phyloP scores from a whole-genome alignment of 2,113 vertebrate genomes.

The Madoqua kirkii region DNA sequence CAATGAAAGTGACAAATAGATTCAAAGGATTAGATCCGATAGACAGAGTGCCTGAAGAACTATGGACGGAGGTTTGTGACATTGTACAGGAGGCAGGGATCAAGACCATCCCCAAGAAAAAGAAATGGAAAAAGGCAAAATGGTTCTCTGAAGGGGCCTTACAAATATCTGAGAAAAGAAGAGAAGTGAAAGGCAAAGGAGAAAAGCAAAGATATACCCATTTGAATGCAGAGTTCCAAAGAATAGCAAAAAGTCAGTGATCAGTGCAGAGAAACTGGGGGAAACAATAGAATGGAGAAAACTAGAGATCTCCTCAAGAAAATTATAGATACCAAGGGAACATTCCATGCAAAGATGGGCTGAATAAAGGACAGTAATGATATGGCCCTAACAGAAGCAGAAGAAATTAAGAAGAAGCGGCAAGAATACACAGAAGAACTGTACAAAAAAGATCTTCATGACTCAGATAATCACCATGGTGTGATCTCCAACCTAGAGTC shows the following conservation, averaged over 20 bases:
- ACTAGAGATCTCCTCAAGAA: background rate
- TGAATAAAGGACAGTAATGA: background rate
- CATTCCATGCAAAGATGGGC: background rate
- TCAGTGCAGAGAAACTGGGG: background rate
- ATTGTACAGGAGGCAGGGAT: background rate
- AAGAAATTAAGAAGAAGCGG: background rate
- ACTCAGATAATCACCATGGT: background rate
- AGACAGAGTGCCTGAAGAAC: too few species aligned
- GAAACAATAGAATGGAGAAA: background rate
- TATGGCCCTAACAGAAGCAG: background rate
- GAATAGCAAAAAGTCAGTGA: background rate
- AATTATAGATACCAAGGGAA: background rate
- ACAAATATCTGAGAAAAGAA: background rate
- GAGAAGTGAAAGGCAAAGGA: background rate
- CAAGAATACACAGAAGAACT: background rate
- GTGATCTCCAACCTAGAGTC: background rate
- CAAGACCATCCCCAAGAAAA: background rate
- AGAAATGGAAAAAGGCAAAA: background rate
- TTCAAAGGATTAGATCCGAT: too few species aligned
- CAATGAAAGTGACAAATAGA: background rate
- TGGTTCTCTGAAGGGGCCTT: background rate
- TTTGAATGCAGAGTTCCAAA: background rate
- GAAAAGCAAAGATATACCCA: background rate
- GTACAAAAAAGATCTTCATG: background rate
- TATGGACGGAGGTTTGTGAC: too few species aligned